Conservation (phyloP, 2,113 vertebrate genomes). For the Carassius gibelio region DNA sequence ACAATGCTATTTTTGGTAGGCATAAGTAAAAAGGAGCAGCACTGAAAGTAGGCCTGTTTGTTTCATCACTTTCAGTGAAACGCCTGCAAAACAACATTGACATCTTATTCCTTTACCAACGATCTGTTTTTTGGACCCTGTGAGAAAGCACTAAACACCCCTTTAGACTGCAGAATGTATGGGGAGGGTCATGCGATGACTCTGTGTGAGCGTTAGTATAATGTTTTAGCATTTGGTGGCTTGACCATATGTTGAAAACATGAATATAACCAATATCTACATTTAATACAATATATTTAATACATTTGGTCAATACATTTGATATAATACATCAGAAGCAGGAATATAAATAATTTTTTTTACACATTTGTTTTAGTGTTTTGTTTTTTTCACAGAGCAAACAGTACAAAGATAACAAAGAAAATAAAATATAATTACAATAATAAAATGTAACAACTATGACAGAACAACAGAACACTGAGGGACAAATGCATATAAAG, state of each 20-base stretch:
- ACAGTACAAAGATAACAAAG: too few relatives aligned
- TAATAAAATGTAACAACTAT: too few relatives aligned
- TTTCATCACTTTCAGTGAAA: slow-evolving; percentile 15
- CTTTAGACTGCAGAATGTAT: too few relatives aligned
- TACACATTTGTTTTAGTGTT: not conserved
- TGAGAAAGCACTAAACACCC: not conserved
- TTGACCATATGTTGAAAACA: not conserved
- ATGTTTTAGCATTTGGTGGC: not conserved
- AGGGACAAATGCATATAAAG: too few relatives aligned
- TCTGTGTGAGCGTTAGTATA: not conserved
- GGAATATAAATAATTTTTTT: too few relatives aligned
- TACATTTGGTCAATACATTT: too few relatives aligned
- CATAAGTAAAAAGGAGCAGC: not conserved
- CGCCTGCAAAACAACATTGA: not conserved
- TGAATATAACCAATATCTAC: not conserved
- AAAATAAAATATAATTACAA: too few relatives aligned
- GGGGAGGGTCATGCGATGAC: too few relatives aligned
- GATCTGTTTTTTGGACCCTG: not conserved
- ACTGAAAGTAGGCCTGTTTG: slow-evolving; percentile 6
- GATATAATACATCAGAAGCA: too few relatives aligned
- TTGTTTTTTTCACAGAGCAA: too few relatives aligned
- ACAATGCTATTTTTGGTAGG: slow-evolving; percentile 1
- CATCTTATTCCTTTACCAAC: slow-evolving; percentile 16
- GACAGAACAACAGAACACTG: too few relatives aligned
- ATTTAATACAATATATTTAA: too few relatives aligned